Evolutionary conservation across 37 sponge, comb jelly and placozoan species (phyloP).

Genomic region (Eunapius fragilis): DNA sequence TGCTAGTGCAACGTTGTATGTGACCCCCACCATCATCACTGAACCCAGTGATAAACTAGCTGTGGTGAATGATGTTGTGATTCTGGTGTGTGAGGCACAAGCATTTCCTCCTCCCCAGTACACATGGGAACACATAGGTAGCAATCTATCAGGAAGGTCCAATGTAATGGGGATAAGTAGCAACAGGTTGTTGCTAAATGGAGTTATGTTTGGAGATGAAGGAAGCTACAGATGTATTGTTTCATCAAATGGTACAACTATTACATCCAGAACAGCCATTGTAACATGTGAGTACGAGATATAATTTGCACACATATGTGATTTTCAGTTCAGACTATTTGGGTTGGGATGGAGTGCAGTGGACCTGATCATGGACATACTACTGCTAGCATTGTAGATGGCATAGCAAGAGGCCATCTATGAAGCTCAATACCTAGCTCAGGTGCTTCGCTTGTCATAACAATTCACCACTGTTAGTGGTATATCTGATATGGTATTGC

Average conservation of each 20-base stretch:
- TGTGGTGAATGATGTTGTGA: not conserved
- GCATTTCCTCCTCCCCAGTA: conserved; percentile 39
- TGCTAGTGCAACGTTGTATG: conserved; percentile 8
- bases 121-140: conserved; percentile 20
- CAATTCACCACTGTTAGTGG: too few species aligned
- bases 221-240: conserved; percentile 11
- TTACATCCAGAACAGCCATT: not conserved
- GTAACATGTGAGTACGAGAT: conserved; percentile 1
- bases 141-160: too few species aligned
- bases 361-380: too few species aligned
- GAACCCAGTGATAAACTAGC: not conserved
- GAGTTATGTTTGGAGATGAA: not conserved
- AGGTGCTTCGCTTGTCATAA: too few species aligned
- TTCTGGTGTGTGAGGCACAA: conserved; percentile 40
- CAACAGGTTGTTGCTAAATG: not conserved
- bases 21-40: conserved; percentile 12
- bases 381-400: too few species aligned
- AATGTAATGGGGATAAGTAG: not conserved
- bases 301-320: too few species aligned
- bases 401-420: too few species aligned
- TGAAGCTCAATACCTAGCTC: too few species aligned
- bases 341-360: too few species aligned
- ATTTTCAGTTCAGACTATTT: too few species aligned
- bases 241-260: not conserved
- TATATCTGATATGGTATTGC: too few species aligned